Percentiles rank a stretch among this genome's conserved stretches.
Evolutionary conservation across 2,113 vertebrate species (phyloP).

Genomic region (Anseranas semipalmata): DNA sequence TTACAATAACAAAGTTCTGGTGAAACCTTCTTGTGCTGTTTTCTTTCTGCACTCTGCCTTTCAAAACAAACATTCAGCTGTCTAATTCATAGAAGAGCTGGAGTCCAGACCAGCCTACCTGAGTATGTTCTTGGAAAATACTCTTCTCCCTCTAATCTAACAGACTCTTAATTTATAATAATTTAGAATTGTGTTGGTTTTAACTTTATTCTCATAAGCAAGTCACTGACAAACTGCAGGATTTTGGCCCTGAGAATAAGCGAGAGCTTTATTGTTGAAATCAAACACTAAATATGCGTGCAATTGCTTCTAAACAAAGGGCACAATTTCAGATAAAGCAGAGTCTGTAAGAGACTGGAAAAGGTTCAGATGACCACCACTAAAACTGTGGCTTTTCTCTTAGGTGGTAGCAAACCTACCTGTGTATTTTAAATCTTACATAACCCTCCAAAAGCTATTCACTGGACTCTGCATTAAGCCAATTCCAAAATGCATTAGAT

Average conservation of each 20-base stretch:
- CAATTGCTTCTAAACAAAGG: background rate
- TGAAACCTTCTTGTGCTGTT: background rate
- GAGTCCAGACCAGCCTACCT: background rate
- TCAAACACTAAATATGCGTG: background rate
- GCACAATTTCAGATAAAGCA: background rate
- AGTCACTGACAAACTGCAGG: background rate
- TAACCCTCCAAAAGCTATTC: background rate
- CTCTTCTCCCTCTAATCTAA: background rate
- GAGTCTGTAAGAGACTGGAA: background rate
- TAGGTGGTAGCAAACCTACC: background rate
- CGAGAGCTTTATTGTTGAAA: background rate
- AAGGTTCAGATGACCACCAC: background rate
- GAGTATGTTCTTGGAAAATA: background rate
- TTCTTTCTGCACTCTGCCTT: background rate
- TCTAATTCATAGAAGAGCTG: background rate
- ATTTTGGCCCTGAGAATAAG: background rate
- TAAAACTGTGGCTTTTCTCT: background rate
- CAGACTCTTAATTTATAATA: background rate
- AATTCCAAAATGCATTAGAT: background rate
- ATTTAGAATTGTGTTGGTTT: background rate
- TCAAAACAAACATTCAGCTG: background rate
- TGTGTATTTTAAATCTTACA: background rate
- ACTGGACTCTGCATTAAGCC: background rate
- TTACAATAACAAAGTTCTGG: background rate
- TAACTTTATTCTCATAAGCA: background rate